Evolutionary conservation across 2,888 invertebrate species (phyloP).

Genomic region (Lampropteryx suffumata): DNA sequence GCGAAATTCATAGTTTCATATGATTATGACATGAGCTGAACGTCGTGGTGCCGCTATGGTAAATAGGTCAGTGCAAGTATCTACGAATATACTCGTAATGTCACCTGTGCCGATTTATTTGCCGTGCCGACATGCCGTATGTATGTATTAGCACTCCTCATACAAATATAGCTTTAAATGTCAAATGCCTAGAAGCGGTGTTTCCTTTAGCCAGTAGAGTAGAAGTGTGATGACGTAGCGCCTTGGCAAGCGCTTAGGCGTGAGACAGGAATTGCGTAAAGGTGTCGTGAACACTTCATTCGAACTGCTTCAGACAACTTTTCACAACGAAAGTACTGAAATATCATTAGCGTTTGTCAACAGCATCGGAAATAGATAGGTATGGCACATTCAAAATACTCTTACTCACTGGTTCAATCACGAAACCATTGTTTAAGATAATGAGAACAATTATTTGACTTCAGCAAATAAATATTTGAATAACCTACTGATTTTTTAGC

Average conservation of each 20-base stretch:
- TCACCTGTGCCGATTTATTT: constrained; percentile 46
- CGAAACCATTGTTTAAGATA: constrained; percentile 9
- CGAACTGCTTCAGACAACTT: constrained; percentile 63
- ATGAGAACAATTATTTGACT: constrained; percentile 1
- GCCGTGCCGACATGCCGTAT: constrained; percentile 25
- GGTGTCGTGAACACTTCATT: constrained; percentile 73
- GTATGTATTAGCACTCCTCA: constrained; percentile 29
- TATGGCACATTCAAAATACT: constrained; percentile 48
- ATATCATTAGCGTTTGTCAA: constrained; percentile 71
- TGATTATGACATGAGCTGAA: constrained; percentile 28
- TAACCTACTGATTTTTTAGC: too few relatives aligned
- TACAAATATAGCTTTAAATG: constrained; percentile 60
- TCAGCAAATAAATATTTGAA: too few relatives aligned
- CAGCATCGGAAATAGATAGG: constrained; percentile 57
- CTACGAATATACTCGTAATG: constrained; percentile 28
- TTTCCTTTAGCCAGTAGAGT: constrained; percentile 57
- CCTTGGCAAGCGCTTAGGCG: constrained; percentile 71
- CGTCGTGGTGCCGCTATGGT: constrained; percentile 33
- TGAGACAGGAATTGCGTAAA: constrained; percentile 78
- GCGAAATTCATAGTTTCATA: constrained; percentile 8
- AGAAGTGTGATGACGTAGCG: constrained; percentile 64
- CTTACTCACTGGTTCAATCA: constrained; percentile 28
- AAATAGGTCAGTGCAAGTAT: constrained; percentile 61
- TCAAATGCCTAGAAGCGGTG: constrained; percentile 52
- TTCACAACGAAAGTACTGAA: constrained; percentile 69